A percentile compares a stretch with the other conserved stretches of the same genome.
Evolutionary conservation across 1,140 invertebrate genomes (phyloP).

Genomic region (Leptoteleia sp.): DNA sequence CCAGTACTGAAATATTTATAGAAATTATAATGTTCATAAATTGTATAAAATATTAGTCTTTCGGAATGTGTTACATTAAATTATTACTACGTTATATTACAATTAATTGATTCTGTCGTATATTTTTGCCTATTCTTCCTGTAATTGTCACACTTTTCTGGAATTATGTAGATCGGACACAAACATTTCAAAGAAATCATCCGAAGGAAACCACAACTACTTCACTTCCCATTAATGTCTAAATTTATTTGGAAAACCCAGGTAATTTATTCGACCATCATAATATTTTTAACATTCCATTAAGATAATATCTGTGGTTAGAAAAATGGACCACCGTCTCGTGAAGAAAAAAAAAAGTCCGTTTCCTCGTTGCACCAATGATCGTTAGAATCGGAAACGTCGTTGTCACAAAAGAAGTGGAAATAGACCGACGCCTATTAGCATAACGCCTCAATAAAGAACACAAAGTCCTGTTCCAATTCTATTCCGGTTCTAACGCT

Average conservation of each 20-base stretch:
- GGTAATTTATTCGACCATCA: constrained; percentile 9
- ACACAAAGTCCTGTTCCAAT: constrained; percentile 31
- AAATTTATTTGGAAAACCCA: constrained; percentile 8
- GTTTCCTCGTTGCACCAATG: constrained; percentile 16
- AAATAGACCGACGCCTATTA: constrained; percentile 19
- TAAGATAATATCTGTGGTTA: background rate
- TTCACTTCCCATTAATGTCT: background rate
- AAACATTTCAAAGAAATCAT: background rate
- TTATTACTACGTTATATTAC: too few relatives aligned
- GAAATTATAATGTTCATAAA: too few relatives aligned
- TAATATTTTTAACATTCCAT: constrained; percentile 18
- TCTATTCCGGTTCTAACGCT: constrained; percentile 37
- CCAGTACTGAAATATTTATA: too few relatives aligned
- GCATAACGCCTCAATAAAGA: constrained; percentile 33
- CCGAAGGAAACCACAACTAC: constrained; percentile 4
- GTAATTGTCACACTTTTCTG: too few relatives aligned
- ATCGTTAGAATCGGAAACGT: constrained; percentile 25
- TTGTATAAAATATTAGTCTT: too few relatives aligned
- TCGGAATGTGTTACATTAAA: too few relatives aligned
- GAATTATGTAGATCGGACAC: background rate
- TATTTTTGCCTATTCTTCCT: too few relatives aligned
- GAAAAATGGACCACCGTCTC: constrained; percentile 12
- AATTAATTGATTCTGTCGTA: too few relatives aligned
- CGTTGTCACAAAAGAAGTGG: constrained; percentile 3
- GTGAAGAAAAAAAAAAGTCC: background rate